A percentile compares a stretch with the other conserved stretches of the same genome.
Evolutionary conservation across 2,888 invertebrate species (phyloP).

Genomic region (Latrodectus hesperus): DNA sequence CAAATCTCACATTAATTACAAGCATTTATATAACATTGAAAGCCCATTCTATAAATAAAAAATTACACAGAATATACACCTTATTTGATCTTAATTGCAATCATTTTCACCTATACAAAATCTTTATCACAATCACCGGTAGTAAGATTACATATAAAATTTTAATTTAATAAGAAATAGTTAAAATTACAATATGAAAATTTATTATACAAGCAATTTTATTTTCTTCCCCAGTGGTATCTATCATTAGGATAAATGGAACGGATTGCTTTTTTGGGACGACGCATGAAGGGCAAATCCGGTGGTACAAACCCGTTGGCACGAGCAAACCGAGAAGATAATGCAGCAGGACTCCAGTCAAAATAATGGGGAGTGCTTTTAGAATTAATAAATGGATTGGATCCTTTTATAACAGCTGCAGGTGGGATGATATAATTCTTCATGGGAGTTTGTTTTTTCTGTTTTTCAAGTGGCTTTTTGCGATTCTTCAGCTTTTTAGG

Average conservation of each 20-base stretch:
- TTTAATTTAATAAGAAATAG: conserved; percentile 25
- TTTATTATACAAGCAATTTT: conserved; percentile 23
- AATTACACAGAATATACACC: conserved; percentile 20
- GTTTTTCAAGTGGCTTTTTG: conserved; percentile 31
- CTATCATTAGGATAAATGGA: conserved; percentile 32
- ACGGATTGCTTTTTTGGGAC: conserved; percentile 32
- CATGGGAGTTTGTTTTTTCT: conserved; percentile 18
- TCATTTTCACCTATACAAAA: conserved; percentile 12
- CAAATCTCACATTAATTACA: not conserved
- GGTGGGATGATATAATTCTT: conserved; percentile 14
- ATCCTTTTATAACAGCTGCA: conserved; percentile 1
- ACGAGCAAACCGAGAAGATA: conserved; percentile 11
- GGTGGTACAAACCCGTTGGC: conserved; percentile 11
- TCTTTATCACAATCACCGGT: not conserved
- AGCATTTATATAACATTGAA: conserved; percentile 13
- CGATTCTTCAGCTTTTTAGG: conserved; percentile 48
- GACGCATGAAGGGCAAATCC: conserved; percentile 40
- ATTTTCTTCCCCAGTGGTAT: conserved; percentile 46
- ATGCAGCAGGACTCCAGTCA: conserved; percentile 39
- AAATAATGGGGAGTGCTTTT: conserved; percentile 33
- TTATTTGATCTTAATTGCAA: conserved; percentile 17
- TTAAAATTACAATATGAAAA: conserved; percentile 32
- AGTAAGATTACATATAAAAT: no score
- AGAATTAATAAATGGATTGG: conserved; percentile 17
- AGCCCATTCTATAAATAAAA: conserved; percentile 32